Evolutionary conservation across 1,140 invertebrate species (phyloP), one percentile per base, ranked within the genome.

Genomic region (Steinernema khuongi): DNA sequence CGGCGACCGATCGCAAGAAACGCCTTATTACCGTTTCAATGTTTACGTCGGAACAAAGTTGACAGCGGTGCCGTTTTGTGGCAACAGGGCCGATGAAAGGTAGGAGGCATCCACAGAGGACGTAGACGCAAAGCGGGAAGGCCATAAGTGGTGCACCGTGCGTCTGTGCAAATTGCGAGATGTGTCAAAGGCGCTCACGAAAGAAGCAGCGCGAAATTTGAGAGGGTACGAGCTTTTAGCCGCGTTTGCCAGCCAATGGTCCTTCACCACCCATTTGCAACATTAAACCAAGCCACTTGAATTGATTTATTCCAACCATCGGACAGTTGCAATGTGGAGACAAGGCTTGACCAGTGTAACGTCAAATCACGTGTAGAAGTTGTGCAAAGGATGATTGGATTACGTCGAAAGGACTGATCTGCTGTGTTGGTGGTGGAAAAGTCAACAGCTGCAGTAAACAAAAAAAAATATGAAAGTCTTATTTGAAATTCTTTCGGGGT

Each of bases 191-290:
- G 36, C 36, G 36, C 7, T n/a, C 36, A n/a, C 7, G 26, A 11
- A 11, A 60, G 50, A 60, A 17, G 50, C 22, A 14, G 50, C 50
- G 50, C 50, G 50, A 60, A 60, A 60, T 60, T 60, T 60, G 50
- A 60, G 14, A 11, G 50, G 11, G 4, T 26, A 7, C 50, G 11
- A 14, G 50, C 50, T 60, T 60, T 60, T 60, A 60, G 50, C 50
- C 7, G 7, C 50, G 19, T 22, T 17, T 22, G 19, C 50, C 36
- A 7, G 7, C 36, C 7, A 41, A n/a, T 41, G 36, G 7, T n/a
- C 36, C 36, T 41, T 41, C n/a, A 7, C 7, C 36, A 41, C 7
- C 36, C 36, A 41, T 41, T 11, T n/a, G 7, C 36, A 41, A 41
- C 36, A 41, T n/a, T n/a, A 41, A 41, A 41, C n/a, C 36, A 7